phyloP scores from a whole-genome alignment of 2,113 vertebrate genomes.

The Tetrax tetrax region DNA sequence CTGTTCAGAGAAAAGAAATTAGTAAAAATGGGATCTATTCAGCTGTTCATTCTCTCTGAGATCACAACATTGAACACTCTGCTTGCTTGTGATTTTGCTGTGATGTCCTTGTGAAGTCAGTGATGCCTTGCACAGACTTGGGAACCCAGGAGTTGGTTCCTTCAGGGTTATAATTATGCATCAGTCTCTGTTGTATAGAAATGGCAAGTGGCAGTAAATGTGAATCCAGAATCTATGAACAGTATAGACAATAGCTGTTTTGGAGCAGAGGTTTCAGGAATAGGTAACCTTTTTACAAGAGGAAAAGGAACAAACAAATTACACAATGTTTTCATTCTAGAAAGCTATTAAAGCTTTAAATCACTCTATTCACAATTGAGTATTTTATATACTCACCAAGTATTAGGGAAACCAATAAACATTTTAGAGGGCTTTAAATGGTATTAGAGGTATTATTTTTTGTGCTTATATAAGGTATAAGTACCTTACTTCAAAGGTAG shows the following conservation, averaged over 20 bases:
- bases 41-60: not conserved
- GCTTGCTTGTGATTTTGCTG: not conserved
- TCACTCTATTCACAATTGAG: not conserved
- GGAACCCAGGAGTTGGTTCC: rapidly evolving
- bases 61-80: not conserved
- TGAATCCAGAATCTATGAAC: not conserved
- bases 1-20: not conserved
- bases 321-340: not conserved
- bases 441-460: constrained; percentile 59
- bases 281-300: not conserved
- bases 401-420: constrained; percentile 59
- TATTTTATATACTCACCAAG: constrained; percentile 52
- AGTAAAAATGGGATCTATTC: not conserved
- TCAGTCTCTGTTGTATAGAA: not conserved
- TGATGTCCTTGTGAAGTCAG: not conserved
- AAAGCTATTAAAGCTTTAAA: constrained; percentile 22
- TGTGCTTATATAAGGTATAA: constrained; percentile 49
- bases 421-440: constrained; percentile 62
- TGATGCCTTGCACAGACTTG: not conserved
- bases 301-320: not conserved
- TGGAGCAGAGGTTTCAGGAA: not conserved
- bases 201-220: not conserved
- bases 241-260: not conserved
- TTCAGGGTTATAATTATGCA: not conserved
- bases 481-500: constrained; percentile 54